Base-by-base conservation (phyloP, 2,113 vertebrate species). In the Triplophysa rosa region DNA sequence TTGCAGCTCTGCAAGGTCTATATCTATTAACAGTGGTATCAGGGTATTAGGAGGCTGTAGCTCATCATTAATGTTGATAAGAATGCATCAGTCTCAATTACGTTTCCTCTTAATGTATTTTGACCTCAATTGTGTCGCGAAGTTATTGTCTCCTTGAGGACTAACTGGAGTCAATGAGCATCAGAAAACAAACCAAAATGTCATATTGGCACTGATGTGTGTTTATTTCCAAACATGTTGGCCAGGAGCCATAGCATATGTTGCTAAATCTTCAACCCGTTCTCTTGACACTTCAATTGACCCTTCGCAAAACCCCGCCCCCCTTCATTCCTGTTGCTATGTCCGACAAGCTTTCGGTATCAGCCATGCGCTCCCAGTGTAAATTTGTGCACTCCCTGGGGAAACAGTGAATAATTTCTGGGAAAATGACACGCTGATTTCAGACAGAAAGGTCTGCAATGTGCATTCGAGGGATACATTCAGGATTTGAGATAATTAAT, bases 71-170 rank as follows among this genome's bases (percentile, higher is more conserved):
- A 68, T 67, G n/a, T 12, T n/a, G 52, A 65, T 45, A 63, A 64
- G 13, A 52, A 59, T 54, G 26, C 64, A 70, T 80, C 68, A 72
- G 40, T 11, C 40, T 77, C 33, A 42, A 80, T 49, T 76, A 61
- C 65, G 40, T n/a, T 54, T 65, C 61, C 40, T 68, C 66, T 65
- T 52, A 75, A 17, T 59, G 68, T 52, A 62, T 73, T 82, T 40
- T 64, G 40, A 47, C 40, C 49, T 76, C 17, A 40, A 40, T 1
- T 75, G 33, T 62, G 24, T 19, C 8, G 17, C 49, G 54, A 62
- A 52, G 33, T 47, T 66, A 17, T 23, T 59, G 33, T 54, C 42
- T 54, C 29, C 62, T 37, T 70, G 14, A 56, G 29, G 45, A 17
- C 26, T 79, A 74, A 68, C 40, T 74, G 64, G 42, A 69, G 37